Evolutionary conservation across 1,140 invertebrate genomes (phyloP).

Genomic region (Leptinotarsa lineolata): DNA sequence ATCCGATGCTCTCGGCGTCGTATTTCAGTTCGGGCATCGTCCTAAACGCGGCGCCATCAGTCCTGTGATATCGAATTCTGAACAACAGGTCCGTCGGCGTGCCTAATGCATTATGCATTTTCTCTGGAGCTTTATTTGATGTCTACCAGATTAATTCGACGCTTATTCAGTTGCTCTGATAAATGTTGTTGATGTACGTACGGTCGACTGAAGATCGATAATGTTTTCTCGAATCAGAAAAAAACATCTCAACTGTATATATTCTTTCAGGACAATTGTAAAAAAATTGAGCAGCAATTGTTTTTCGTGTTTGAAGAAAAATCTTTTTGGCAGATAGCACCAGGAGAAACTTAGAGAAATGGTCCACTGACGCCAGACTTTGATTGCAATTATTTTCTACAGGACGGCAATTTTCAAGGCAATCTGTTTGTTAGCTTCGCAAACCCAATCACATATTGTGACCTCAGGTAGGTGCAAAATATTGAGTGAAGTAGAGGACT

Average conservation of each 20-base stretch:
- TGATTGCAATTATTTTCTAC: no score
- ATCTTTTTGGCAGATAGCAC: no score
- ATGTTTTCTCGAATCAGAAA: not conserved
- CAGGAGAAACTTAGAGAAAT: no score
- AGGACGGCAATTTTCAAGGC: no score
- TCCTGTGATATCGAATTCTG: not conserved
- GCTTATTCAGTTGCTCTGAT: slow-evolving; percentile 4
- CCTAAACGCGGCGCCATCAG: slow-evolving; percentile 1
- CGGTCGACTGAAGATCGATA: not conserved
- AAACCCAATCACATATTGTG: no score
- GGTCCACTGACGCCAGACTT: no score
- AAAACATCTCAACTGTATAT: not conserved
- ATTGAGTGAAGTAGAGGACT: no score
- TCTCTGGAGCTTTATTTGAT: slow-evolving; percentile 1
- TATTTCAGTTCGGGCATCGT: not conserved
- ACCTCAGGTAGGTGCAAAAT: no score
- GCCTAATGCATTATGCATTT: slow-evolving; percentile 1
- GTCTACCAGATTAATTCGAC: slow-evolving; percentile 5
- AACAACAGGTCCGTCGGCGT: not conserved
- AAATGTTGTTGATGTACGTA: not conserved
- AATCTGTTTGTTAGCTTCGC: no score
- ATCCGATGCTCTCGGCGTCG: not conserved
- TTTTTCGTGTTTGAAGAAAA: no score
- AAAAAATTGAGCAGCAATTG: no score
- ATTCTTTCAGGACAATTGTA: no score